Evolutionary conservation across 2,888 invertebrate species (phyloP).

Genomic region (Petrolisthes manimaculis): DNA sequence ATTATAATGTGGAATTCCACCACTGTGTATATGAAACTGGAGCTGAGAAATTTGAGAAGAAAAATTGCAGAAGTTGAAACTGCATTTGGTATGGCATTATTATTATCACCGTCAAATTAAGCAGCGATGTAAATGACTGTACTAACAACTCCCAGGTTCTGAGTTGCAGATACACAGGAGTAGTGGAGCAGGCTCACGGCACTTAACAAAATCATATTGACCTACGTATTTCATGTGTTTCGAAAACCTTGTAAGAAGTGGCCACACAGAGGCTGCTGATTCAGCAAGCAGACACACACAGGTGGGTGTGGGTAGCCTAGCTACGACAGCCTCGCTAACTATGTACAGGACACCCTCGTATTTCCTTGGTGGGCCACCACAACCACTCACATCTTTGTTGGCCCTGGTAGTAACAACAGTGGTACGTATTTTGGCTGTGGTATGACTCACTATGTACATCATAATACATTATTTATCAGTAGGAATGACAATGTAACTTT

Average conservation of each 20-base stretch:
- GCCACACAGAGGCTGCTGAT: constrained; percentile 16
- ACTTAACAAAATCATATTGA: constrained; percentile 3
- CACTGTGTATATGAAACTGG: constrained; percentile 5
- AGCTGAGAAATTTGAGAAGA: not conserved
- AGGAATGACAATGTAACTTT: no score
- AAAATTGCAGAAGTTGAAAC: no score
- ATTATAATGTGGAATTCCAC: not conserved
- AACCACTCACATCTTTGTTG: not conserved
- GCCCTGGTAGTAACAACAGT: not conserved
- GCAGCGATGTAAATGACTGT: not conserved
- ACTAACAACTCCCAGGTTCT: not conserved
- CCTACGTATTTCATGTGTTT: constrained; percentile 38
- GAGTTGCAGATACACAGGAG: constrained; percentile 1
- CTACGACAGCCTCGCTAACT: not conserved
- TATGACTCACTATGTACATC: not conserved
- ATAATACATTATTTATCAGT: not conserved
- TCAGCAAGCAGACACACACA: constrained; percentile 30
- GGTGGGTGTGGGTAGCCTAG: not conserved
- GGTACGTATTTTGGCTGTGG: constrained; percentile 3
- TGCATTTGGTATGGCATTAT: no score
- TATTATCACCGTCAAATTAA: not conserved
- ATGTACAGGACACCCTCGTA: not conserved
- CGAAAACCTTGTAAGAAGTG: constrained; percentile 52
- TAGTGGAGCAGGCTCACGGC: constrained; percentile 10
- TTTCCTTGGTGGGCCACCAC: no score